phyloP scores from a whole-genome alignment of 2,797 vertebrate species.

The Rhadinocentrus ornatus region DNA sequence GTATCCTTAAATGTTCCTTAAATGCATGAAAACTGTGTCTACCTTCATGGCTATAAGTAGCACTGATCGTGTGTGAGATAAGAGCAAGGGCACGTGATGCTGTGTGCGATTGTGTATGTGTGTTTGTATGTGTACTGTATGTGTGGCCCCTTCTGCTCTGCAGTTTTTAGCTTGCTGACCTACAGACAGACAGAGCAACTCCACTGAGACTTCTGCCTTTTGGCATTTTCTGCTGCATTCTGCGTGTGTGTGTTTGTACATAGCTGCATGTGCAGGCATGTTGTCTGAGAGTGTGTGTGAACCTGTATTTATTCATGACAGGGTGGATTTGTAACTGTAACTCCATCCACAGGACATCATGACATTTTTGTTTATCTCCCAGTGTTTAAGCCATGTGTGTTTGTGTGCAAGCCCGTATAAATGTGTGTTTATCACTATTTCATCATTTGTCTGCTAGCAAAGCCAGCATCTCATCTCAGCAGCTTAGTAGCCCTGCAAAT shows the following conservation, averaged over 20 bases:
- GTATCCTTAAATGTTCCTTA: conserved; percentile 31
- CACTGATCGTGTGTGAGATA: not conserved
- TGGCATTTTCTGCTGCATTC: conserved; percentile 52
- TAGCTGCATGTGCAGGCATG: not conserved
- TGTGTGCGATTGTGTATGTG: conserved; percentile 3
- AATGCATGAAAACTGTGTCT: conserved; percentile 9
- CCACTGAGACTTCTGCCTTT: conserved; percentile 51
- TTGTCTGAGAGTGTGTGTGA: conserved; percentile 1
- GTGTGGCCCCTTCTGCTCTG: conserved; percentile 64
- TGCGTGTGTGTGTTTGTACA: not conserved
- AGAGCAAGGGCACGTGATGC: conserved; percentile 1
- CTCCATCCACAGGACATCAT: conserved; percentile 12
- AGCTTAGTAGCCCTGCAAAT: not conserved
- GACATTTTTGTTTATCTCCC: conserved; percentile 9
- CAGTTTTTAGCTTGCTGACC: conserved; percentile 56
- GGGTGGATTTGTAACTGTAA: conserved; percentile 4
- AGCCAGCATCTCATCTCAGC: not conserved
- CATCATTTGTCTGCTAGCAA: conserved; percentile 11
- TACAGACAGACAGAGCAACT: conserved; percentile 49
- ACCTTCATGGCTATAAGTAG: conserved; percentile 9
- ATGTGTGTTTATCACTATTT: not conserved
- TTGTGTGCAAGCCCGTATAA: not conserved
- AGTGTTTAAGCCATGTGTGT: not conserved
- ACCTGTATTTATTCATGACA: conserved; percentile 8
- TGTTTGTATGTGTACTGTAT: conserved; percentile 7